These are phyloP conservation scores for Phaedon cochleariae DNA, from an alignment of 2,888 invertebrate genomes.

Conservation along the genomic window DNA sequence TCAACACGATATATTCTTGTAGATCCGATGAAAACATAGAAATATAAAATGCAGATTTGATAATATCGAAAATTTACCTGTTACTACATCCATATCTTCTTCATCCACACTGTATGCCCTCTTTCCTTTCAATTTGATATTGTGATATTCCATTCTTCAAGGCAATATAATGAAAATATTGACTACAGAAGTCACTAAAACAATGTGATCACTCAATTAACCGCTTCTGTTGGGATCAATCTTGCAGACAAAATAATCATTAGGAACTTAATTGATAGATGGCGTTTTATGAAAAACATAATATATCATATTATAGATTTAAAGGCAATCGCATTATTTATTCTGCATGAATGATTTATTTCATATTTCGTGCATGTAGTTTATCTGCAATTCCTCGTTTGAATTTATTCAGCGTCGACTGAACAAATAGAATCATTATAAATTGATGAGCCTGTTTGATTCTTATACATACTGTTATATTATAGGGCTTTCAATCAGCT, in stretches of 20 bases:
- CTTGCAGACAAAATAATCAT: no score
- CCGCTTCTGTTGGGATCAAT: no score
- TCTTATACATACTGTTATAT: background rate
- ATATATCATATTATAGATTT: no score
- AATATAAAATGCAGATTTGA: no score
- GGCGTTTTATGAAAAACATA: no score
- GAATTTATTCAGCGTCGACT: background rate
- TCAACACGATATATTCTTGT: no score
- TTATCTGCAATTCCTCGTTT: no score
- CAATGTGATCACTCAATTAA: background rate
- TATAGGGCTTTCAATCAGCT: background rate
- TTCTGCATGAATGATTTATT: no score
- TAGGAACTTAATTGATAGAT: no score
- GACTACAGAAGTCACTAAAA: background rate
- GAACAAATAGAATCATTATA: background rate
- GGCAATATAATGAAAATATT: background rate
- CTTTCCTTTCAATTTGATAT: slow-evolving; percentile 6
- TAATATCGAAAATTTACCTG: background rate
- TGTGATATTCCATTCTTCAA: slow-evolving; percentile 14
- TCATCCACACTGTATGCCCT: background rate
- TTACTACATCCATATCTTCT: background rate
- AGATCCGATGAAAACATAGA: no score
- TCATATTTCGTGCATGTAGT: no score
- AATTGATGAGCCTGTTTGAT: background rate
- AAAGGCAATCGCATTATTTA: no score